phyloP scores from a whole-genome alignment of 2,888 invertebrate species.

The Tenthredo notha region DNA sequence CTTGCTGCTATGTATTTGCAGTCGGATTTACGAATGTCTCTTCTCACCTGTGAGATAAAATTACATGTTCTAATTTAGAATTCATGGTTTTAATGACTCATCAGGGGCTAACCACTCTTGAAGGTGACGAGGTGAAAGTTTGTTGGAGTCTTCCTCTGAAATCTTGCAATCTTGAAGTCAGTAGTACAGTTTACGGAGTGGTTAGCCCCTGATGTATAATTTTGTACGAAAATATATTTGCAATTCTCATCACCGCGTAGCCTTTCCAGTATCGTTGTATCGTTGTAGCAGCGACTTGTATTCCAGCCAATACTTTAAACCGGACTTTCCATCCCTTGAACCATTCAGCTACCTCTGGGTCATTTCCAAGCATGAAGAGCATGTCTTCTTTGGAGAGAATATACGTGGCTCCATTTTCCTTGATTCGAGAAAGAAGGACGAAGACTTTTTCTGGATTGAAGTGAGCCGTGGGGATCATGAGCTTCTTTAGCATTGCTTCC shows the following conservation, averaged over 20 bases:
- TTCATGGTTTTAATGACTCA: neutral
- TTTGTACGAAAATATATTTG: neutral
- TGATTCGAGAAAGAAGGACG: conserved; percentile 58
- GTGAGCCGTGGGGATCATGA: conserved; percentile 58
- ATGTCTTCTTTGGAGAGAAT: conserved; percentile 58
- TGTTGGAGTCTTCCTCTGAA: neutral
- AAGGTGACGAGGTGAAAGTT: neutral
- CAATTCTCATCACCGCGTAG: conserved; percentile 58
- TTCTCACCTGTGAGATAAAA: conserved; percentile 60
- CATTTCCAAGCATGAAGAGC: conserved; percentile 54
- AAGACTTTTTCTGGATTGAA: conserved; percentile 57
- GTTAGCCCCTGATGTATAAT: neutral
- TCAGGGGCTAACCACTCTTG: conserved; percentile 7
- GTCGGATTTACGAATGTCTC: conserved; percentile 55
- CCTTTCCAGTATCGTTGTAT: conserved; percentile 65
- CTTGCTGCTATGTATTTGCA: conserved; percentile 66
- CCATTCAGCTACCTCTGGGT: conserved; percentile 55
- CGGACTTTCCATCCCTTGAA: conserved; percentile 60
- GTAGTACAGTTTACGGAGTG: neutral
- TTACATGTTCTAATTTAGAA: conserved; percentile 3
- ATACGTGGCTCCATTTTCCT: conserved; percentile 60
- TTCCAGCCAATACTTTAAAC: conserved; percentile 56
- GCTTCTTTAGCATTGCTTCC: conserved; percentile 58
- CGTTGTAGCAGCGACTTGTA: conserved; percentile 60
- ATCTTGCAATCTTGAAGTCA: neutral